Conservation (phyloP, 2,888 invertebrate genomes). For the Diploptera punctata region DNA sequence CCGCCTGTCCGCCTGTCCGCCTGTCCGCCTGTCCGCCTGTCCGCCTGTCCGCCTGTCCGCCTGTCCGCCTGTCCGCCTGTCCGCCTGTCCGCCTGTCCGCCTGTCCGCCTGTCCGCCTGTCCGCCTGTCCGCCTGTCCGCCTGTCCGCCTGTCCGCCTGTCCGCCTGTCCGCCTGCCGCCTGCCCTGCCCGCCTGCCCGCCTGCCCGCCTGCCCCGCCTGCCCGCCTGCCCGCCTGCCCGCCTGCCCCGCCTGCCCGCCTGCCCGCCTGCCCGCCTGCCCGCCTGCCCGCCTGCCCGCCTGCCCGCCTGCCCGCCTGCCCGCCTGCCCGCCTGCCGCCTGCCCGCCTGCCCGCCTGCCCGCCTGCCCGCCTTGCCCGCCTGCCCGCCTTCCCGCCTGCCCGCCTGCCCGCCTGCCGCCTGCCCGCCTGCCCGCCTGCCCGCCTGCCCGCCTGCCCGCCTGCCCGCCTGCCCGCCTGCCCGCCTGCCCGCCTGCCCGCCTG, state of each 20-base stretch:
- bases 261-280: neutral
- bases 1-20: neutral
- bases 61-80: neutral
- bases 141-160: neutral
- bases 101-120: neutral
- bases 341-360: neutral
- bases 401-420: too few relatives aligned
- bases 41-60: neutral
- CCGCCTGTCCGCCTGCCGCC: neutral
- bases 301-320: neutral
- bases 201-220: neutral
- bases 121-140: neutral
- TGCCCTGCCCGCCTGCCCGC: too few relatives aligned
- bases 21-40: neutral
- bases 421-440: neutral
- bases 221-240: too few relatives aligned
- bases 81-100: neutral
- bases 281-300: neutral
- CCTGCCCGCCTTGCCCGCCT: neutral
- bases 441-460: neutral
- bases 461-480: neutral
- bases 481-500: neutral
- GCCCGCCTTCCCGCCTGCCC: neutral
- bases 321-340: neutral
- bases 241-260: too few relatives aligned